These are phyloP conservation scores for Ariopsis seemanni DNA, from an alignment of 2,113 vertebrate genomes.

Conservation along the genomic window DNA sequence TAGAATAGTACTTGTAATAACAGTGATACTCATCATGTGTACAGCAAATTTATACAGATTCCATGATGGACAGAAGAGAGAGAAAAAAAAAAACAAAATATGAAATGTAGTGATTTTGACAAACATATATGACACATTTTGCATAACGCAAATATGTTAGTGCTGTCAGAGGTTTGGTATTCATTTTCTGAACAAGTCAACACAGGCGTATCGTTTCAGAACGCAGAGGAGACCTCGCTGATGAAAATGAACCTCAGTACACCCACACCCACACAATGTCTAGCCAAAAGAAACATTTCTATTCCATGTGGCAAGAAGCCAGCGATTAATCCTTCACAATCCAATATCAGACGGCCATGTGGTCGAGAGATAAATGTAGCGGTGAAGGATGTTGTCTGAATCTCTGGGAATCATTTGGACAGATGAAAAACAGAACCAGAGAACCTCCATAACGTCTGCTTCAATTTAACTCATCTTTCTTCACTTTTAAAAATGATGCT, in stretches of 20 bases:
- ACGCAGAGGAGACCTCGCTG: slow-evolving; percentile 5
- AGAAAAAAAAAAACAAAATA: slow-evolving; percentile 32
- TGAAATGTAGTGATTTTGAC: slow-evolving; percentile 43
- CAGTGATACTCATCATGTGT: slow-evolving; percentile 60
- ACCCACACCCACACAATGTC: background rate
- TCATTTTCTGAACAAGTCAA: background rate
- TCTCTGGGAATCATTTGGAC: background rate
- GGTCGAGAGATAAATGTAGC: background rate
- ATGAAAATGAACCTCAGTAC: background rate
- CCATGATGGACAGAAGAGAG: slow-evolving; percentile 35
- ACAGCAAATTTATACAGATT: slow-evolving; percentile 63
- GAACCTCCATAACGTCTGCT: background rate
- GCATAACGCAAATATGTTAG: slow-evolving; percentile 34
- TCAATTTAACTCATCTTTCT: background rate
- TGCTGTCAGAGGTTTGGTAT: background rate
- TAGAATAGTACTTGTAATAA: slow-evolving; percentile 64
- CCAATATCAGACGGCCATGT: background rate
- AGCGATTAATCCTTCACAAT: background rate
- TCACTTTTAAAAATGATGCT: background rate
- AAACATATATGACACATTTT: slow-evolving; percentile 22
- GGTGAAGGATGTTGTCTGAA: background rate
- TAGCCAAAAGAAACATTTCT: background rate
- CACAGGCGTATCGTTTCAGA: slow-evolving; percentile 9
- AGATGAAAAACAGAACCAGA: background rate
- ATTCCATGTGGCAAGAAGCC: background rate